Evolutionary conservation across 2,113 vertebrate species (phyloP).

Genomic region (Anhinga anhinga): DNA sequence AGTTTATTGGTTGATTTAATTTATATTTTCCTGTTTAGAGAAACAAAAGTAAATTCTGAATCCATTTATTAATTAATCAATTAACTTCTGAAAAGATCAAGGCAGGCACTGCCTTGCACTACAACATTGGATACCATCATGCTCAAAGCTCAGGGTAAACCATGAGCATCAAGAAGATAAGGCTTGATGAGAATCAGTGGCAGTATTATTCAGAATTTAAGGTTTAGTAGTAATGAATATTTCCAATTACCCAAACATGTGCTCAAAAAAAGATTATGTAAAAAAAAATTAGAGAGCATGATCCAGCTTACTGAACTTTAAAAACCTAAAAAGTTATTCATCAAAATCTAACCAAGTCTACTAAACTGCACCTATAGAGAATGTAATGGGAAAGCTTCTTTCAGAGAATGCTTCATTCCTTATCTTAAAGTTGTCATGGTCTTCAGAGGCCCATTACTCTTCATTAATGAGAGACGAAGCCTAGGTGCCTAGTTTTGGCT

Average conservation of each 20-base stretch:
- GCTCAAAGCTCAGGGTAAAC: not conserved
- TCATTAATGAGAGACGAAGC: not conserved
- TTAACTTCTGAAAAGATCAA: not conserved
- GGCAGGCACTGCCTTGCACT: not conserved
- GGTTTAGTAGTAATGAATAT: not conserved
- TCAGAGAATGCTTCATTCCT: not conserved
- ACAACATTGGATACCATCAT: accelerated
- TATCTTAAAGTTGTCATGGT: not conserved
- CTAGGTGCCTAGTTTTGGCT: not conserved
- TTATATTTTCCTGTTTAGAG: not conserved
- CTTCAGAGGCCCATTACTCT: not conserved
- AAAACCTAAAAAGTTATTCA: not conserved
- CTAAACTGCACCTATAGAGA: not conserved
- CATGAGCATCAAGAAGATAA: not conserved
- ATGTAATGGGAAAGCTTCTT: not conserved
- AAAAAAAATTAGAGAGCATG: not conserved
- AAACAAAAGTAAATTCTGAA: not conserved
- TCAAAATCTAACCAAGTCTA: not conserved
- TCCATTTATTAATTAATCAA: not conserved
- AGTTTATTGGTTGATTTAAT: not conserved
- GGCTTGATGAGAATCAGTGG: not conserved
- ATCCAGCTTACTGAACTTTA: not conserved
- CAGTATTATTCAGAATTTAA: not conserved
- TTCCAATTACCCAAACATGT: not conserved
- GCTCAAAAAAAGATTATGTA: not conserved